Conservation (phyloP, 2,113 vertebrate species). For the Melanotaenia duboulayi region DNA sequence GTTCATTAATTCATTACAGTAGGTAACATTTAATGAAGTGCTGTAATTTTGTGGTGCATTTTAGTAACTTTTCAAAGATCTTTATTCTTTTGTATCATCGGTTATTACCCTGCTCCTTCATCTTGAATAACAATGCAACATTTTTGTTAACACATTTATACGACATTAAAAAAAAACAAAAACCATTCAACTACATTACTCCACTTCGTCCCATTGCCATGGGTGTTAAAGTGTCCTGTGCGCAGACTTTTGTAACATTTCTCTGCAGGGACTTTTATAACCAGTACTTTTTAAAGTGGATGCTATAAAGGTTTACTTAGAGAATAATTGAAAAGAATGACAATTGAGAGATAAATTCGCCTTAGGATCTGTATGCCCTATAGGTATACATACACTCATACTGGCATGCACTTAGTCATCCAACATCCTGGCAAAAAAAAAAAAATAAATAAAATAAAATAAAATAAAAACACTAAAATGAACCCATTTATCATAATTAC, state of each 20-base stretch:
- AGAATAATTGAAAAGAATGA: not conserved
- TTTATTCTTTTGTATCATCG: too few species aligned
- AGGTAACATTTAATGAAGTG: too few species aligned
- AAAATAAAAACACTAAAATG: conserved; percentile 4
- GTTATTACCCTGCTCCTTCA: too few species aligned
- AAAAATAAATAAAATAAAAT: not conserved
- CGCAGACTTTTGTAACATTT: not conserved
- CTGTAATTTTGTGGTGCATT: too few species aligned
- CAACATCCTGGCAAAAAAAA: not conserved
- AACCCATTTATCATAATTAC: conserved; percentile 54
- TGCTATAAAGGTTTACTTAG: not conserved
- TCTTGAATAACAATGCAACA: too few species aligned
- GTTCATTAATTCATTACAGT: too few species aligned
- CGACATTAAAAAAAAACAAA: too few species aligned
- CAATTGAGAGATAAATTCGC: conserved; percentile 9
- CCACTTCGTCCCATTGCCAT: not conserved
- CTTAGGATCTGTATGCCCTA: conserved; percentile 1
- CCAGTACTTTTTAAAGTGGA: not conserved
- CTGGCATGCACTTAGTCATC: conserved; percentile 4
- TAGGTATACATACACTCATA: not conserved
- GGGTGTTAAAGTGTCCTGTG: not conserved
- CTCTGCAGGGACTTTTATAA: not conserved
- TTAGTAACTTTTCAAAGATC: too few species aligned
- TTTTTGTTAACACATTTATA: too few species aligned
- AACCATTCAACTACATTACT: not conserved